These are phyloP conservation scores for Ceratitis capitata DNA, from an alignment of 1,140 invertebrate species.

Conservation along the genomic window DNA sequence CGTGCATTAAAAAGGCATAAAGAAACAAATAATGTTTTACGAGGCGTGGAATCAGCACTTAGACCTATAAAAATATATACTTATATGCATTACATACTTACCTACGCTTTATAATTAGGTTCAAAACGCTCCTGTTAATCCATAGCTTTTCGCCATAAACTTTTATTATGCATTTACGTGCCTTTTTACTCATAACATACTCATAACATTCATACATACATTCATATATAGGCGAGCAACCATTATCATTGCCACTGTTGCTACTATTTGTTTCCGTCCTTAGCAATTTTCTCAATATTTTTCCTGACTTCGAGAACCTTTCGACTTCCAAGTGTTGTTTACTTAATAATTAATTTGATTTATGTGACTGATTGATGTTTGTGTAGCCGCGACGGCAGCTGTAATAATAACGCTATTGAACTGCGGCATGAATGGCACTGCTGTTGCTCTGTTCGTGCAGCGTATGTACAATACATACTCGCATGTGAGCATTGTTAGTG, in stretches of 20 bases:
- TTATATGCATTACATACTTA: background rate
- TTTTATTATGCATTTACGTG: too few species aligned
- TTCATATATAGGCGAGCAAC: slow-evolving; percentile 40
- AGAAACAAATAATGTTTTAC: background rate
- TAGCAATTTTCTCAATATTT: background rate
- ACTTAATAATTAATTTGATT: slow-evolving; percentile 64
- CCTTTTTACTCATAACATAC: background rate
- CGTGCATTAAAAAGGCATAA: slow-evolving; percentile 29
- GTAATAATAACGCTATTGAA: background rate
- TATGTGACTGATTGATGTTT: slow-evolving; percentile 51
- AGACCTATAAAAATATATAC: background rate
- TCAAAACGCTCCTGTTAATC: background rate
- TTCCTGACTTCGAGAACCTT: background rate
- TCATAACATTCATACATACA: background rate
- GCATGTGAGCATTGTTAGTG: background rate
- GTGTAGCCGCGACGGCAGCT: background rate
- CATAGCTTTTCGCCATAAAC: background rate
- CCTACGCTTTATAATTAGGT: background rate
- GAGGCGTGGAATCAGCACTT: background rate
- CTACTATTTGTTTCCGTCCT: background rate
- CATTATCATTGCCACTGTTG: slow-evolving; percentile 33
- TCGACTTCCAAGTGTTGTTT: slow-evolving; percentile 48
- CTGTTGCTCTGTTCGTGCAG: too few species aligned
- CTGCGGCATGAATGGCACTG: background rate
- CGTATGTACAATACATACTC: too few species aligned